Base-by-base conservation (phyloP, 2,797 vertebrate species). In the Peromyscus nudipes region DNA sequence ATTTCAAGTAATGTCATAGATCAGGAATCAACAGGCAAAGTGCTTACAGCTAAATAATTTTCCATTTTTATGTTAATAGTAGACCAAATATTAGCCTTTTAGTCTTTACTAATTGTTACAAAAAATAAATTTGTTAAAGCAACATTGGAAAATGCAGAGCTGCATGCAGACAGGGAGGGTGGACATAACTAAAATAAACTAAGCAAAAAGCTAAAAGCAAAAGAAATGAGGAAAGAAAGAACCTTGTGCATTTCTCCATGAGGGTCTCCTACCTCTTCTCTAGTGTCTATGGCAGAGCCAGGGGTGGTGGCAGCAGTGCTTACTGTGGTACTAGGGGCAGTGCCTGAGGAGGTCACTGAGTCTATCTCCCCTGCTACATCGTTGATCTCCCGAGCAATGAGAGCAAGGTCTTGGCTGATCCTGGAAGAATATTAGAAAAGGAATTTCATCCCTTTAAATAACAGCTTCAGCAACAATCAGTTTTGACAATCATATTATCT, bases 361-460 rank as follows among this genome's bases (percentile, higher is more conserved):
- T 99, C 99, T 96, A 99, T 99, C 98, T 99, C 99, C 87, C 99
- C 99, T n/a, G 99, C 99, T 98, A 99, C 99, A 69, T 99, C 99
- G 97, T 99, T 99, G 99, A 99, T 99, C 98, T 99, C 99, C 75
- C 99, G 99, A 85, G 99, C 99, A 99, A 99, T 99, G 99, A 99
- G 99, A 96, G 99, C 99, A 99, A 99, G 98, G 98, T 99, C 99
- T 99, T 99, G 99, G 99, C 99, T 99, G 99, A 99, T 99, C 99
- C 99, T 99, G 98, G 96, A 93, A 98, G n/a, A 96, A 95, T 96
- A 92, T 95, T 27, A 97, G 98, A 98, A 95, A 97, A 96, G 95
- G 37, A 97, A 97, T 98, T 98, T 94, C 97, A 97, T 97, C 85
- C 34, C 81, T 93, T 93, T 84, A 96, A 81, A 49, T 57, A 94